These are phyloP conservation scores for Aulostomus chinensis DNA, from an alignment of 2,797 vertebrate genomes.

Conservation along the genomic window DNA sequence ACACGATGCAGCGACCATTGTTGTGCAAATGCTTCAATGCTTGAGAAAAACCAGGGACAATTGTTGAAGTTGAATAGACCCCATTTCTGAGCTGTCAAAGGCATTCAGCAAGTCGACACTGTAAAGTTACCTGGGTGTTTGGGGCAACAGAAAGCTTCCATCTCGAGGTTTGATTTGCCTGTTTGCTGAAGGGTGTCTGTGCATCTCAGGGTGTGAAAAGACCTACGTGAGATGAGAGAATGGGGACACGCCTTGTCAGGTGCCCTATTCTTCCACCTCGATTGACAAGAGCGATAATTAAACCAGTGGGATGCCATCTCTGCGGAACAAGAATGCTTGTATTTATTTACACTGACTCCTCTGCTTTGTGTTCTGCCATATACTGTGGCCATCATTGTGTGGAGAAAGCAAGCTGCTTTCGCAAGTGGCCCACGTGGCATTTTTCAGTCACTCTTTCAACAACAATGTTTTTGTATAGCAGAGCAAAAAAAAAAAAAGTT, in stretches of 20 bases:
- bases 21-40: constrained; percentile 73
- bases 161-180: constrained; percentile 64
- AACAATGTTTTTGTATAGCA: constrained; percentile 22
- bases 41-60: constrained; percentile 67
- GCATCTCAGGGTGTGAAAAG: constrained; percentile 72
- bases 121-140: constrained; percentile 72
- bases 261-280: constrained; percentile 71
- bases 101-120: constrained; percentile 61
- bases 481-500: too few relatives aligned
- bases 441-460: constrained; percentile 39
- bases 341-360: constrained; percentile 69
- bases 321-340: constrained; percentile 59
- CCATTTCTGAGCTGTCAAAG: constrained; percentile 76
- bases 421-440: constrained; percentile 45
- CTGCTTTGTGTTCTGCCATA: constrained; percentile 58
- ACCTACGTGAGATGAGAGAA: constrained; percentile 70
- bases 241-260: constrained; percentile 72
- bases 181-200: constrained; percentile 76
- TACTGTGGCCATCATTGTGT: constrained; percentile 48
- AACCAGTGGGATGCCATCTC: constrained; percentile 73
- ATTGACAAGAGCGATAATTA: constrained; percentile 82
- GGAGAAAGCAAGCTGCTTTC: constrained; percentile 36
- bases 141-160: constrained; percentile 66
- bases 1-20: constrained; percentile 62
- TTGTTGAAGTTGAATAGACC: constrained; percentile 72